Percentiles rank a stretch among this genome's conserved stretches.
Conservation (phyloP, 1,140 invertebrate genomes). For the Drosophila watanabei region DNA sequence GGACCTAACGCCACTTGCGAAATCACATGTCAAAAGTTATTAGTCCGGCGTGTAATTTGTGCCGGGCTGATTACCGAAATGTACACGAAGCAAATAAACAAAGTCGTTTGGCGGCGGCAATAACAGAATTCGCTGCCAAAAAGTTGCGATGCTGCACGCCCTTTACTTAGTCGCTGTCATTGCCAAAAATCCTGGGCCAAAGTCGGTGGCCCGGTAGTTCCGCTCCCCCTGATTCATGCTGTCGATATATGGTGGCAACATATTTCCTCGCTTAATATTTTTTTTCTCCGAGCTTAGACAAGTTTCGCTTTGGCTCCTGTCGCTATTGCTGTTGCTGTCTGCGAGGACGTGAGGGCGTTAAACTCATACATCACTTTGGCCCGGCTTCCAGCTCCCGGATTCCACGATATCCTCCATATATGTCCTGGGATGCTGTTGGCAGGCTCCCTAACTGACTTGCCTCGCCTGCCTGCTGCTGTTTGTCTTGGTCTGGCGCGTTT, state of each 20-base stretch:
- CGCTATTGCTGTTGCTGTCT: slow-evolving; percentile 45
- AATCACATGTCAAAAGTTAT: slow-evolving; percentile 81
- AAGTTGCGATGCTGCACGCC: slow-evolving; percentile 35
- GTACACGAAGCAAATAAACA: slow-evolving; percentile 77
- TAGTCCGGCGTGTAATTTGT: slow-evolving; percentile 73
- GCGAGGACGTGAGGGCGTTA: slow-evolving; percentile 79
- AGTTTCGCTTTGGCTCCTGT: slow-evolving; percentile 61
- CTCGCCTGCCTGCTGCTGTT: slow-evolving; percentile 25
- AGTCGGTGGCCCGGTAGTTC: slow-evolving; percentile 6
- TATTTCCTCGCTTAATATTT: slow-evolving; percentile 72
- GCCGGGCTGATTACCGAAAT: slow-evolving; percentile 75
- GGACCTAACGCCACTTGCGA: slow-evolving; percentile 63
- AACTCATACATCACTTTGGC: slow-evolving; percentile 84
- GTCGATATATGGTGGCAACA: slow-evolving; percentile 74
- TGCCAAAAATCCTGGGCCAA: slow-evolving; percentile 69
- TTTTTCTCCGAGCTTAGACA: slow-evolving; percentile 54
- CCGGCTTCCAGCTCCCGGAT: slow-evolving; percentile 25
- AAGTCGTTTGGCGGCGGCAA: slow-evolving; percentile 71
- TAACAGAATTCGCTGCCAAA: slow-evolving; percentile 70
- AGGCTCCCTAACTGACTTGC: slow-evolving; percentile 60
- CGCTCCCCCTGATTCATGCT: slow-evolving; percentile 36
- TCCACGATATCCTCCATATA: slow-evolving; percentile 10
- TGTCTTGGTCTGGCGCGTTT: slow-evolving; percentile 56
- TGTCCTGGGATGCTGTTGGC: slow-evolving; percentile 27
- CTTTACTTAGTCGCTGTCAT: slow-evolving; percentile 61